Evolutionary conservation across 2,888 invertebrate species (phyloP), one percentile per base, ranked within the genome.

Genomic region (Silvanus unidentatus): DNA sequence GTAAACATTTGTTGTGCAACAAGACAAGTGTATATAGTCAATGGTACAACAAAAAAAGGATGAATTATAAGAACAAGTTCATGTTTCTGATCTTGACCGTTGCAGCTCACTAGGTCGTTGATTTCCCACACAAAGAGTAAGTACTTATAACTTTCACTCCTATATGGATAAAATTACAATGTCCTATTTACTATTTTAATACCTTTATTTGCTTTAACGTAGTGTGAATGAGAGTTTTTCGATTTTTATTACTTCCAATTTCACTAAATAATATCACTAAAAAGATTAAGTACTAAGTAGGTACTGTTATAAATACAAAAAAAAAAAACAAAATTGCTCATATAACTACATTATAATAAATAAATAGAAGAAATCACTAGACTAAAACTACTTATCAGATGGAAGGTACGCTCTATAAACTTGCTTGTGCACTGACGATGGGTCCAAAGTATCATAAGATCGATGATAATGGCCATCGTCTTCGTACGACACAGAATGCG

Each of bases 401-500:
- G 42, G 42, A 32, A 42, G 15, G 35, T 35, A 42, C 3, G 42
- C 35, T 15, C 15, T 34, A 13, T 42, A 42, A 4, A 35, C 15
- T 13, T 13, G 35, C 9, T 29, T 42, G 4, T 42, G 42, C 9
- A 12, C 14, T 27, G 4, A 15, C 14, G 12, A 37, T 12, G 3
- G n/a, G 11, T 42, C 42, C 9, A 14, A 34, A 15, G 34, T 12
- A 35, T 42, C 42, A 14, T 35, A 42, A 15, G 35, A 42, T 28
- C 50, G 22, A 40, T 52, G 48, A 41, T 56, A 47, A 27, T 54
- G 50, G 32, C 54, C 58, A 29, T 59, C 59, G 27, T 63, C 60
- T 48, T 65, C 64, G 46, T 59, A 59, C 0, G 60, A 58, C 9
- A 53, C 77, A 1, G 86, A 85, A 63, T 88, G 88, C 3, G 84